phyloP scores from a whole-genome alignment of 2,113 vertebrate genomes.

The Forbesichthys agassizii region DNA sequence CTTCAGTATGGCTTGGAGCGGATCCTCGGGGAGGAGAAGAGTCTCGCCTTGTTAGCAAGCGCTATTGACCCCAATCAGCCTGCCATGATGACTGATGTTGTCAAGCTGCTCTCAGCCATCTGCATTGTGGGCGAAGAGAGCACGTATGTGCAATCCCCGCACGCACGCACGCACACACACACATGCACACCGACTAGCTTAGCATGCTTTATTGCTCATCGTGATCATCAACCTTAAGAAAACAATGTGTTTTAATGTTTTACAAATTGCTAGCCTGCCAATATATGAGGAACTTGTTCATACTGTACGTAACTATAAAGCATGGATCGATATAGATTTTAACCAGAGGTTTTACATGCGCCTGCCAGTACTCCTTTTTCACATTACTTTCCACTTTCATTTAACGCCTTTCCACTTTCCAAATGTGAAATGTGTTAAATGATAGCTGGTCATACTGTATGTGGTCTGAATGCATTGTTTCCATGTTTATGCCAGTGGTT shows the following conservation, averaged over 20 bases:
- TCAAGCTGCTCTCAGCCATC: constrained; percentile 94
- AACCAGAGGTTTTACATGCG: no score
- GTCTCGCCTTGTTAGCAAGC: constrained; percentile 86
- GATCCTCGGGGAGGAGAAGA: constrained; percentile 92
- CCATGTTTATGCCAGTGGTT: constrained; percentile 21
- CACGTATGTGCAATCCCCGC: constrained; percentile 79
- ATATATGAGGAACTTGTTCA: no score
- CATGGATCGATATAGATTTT: no score
- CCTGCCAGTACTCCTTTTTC: no score
- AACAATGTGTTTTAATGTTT: no score
- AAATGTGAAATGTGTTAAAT: no score
- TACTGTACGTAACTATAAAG: no score
- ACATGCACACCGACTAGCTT: constrained; percentile 8
- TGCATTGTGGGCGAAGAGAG: constrained; percentile 98
- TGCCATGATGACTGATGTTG: constrained; percentile 93
- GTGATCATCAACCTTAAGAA: no score
- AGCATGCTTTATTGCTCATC: neutral
- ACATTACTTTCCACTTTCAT: no score
- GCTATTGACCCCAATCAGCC: constrained; percentile 88
- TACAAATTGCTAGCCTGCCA: no score
- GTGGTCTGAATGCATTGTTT: constrained; percentile 22
- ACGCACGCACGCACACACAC: constrained; percentile 5
- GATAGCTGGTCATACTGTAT: neutral
- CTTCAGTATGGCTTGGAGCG: constrained; percentile 93
- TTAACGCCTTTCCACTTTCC: no score